Evolutionary conservation across 2,888 invertebrate genomes (phyloP), one percentile per base, ranked within the genome.

Genomic region (Phalera bucephala): DNA sequence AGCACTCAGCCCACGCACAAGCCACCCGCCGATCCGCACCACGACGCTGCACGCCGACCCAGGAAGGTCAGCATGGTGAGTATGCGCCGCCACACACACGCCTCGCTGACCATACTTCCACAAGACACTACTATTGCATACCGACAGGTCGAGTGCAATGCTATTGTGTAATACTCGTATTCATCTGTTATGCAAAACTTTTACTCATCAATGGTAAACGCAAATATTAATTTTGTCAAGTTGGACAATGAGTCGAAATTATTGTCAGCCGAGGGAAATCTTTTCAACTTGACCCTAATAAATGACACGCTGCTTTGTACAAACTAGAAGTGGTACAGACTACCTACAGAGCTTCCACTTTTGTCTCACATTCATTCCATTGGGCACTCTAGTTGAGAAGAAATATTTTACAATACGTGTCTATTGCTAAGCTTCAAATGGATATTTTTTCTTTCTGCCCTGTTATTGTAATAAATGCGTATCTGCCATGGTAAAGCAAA

Each of bases 11-110:
- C 88, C 75, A 70, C 87, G 88, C 90, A 89, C 88, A 91, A 85
- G 86, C 85, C 91, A 85, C 84, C 74, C 80, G 73, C 83, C 90
- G 90, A 91, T 83, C 81, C 91, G 87, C 87, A 83, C 79, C 81
- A 84, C 78, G 85, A 85, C 63, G 63, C 71, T 61, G 75, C 87
- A 78, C 88, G 88, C 70, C 88, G 88, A 42, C 76, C 80, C 91
- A 94, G 97, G 91, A 97, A 97, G 95, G 96, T 97, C 93, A 95
- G 95, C 93, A 94, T 95, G 93, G 95, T 95, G 94, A 95, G 95
- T 95, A 91, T 83, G 74, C 67, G 69, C 57, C 55, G 56, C n/a
- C 53, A 52, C 76, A 65, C 72, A 66, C 65, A 39, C 56, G 47
- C 41, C 66, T 68, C 72, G 71, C 81, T 79, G 81, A 70, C 80